Conservation (phyloP, 2,888 invertebrate species). For the Meiosimyza decipiens region DNA sequence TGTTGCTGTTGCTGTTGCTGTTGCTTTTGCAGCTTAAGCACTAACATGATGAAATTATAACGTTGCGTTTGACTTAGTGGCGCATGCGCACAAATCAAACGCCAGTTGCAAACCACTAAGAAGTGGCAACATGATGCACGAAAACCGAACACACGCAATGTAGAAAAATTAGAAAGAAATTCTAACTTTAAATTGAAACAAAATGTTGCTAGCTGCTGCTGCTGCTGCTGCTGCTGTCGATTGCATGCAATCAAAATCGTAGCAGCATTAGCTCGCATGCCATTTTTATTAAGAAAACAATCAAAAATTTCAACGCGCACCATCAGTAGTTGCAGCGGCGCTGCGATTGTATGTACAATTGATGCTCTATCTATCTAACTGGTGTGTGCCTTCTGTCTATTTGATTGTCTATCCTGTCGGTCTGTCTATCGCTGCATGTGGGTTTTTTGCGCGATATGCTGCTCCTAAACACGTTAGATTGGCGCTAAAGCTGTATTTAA, state of each 20-base stretch:
- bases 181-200: too few species aligned
- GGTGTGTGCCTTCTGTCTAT: background rate
- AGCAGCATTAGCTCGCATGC: background rate
- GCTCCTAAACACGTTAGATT: too few species aligned
- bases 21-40: too few species aligned
- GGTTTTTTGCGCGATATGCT: too few species aligned
- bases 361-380: background rate
- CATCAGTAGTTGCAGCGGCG: background rate
- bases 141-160: background rate
- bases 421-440: too few species aligned
- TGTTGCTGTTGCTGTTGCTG: too few species aligned
- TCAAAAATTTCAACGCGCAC: conserved; percentile 10
- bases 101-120: background rate
- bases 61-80: conserved; percentile 23
- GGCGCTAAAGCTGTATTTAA: too few species aligned
- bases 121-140: background rate
- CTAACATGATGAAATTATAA: conserved; percentile 14
- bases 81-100: conserved; percentile 28
- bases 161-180: too few species aligned
- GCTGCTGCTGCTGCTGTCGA: conserved; percentile 2
- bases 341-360: background rate
- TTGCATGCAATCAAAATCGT: background rate
- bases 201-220: background rate
- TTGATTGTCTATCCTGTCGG: conserved; percentile 17
- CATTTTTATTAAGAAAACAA: background rate